Conservation (phyloP, 2,113 vertebrate species). For the Anoplopoma fimbria region DNA sequence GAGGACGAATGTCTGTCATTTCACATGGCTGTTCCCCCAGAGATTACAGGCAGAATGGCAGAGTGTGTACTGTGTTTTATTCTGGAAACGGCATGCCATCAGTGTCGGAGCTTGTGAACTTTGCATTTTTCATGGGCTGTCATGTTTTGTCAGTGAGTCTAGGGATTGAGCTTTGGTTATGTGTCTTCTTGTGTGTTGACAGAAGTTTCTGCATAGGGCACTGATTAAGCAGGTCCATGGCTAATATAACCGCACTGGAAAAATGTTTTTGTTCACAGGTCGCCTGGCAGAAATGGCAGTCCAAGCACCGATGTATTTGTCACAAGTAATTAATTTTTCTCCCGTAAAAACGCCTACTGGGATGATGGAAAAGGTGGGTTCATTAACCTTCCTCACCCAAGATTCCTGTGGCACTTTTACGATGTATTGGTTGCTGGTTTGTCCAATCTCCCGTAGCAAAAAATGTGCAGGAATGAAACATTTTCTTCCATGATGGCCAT, state of each 20-base stretch:
- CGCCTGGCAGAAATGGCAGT: constrained; percentile 74
- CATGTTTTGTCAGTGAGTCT: constrained; percentile 58
- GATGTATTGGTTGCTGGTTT: constrained; percentile 65
- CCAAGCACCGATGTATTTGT: constrained; percentile 77
- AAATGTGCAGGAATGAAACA: constrained; percentile 64
- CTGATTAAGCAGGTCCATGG: constrained; percentile 68
- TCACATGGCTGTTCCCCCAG: constrained; percentile 29
- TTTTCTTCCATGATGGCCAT: constrained; percentile 61
- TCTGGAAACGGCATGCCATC: constrained; percentile 45
- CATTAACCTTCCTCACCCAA: constrained; percentile 79
- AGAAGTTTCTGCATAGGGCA: constrained; percentile 32
- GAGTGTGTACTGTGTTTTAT: constrained; percentile 39
- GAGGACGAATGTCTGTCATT: constrained; percentile 51
- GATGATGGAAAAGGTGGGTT: constrained; percentile 80
- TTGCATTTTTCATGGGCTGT: constrained; percentile 68
- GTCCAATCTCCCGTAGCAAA: constrained; percentile 53
- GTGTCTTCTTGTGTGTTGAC: constrained; percentile 50
- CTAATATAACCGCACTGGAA: constrained; percentile 73
- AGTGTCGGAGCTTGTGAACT: constrained; percentile 59
- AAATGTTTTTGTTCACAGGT: constrained; percentile 83
- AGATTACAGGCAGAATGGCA: constrained; percentile 40
- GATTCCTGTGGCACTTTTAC: constrained; percentile 76
- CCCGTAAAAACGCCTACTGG: constrained; percentile 75
- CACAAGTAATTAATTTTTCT: constrained; percentile 83
- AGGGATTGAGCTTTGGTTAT: constrained; percentile 12